Evolutionary conservation across 2,797 vertebrate genomes (phyloP), one percentile per base, ranked within the genome.

Genomic region (Siniperca obscura): DNA sequence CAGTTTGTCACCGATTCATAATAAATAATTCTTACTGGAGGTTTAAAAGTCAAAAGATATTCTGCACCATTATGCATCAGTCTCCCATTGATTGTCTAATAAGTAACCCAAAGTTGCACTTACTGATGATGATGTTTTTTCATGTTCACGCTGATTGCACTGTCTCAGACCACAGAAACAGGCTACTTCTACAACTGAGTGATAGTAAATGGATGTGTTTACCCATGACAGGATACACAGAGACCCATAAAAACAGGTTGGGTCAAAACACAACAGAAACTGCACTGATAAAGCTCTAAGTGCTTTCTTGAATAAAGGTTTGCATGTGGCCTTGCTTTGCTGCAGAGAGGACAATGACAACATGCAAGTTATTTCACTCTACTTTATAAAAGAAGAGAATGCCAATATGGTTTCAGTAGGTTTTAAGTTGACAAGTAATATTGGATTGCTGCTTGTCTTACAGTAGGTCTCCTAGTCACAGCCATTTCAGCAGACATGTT

Each of bases 401-500:
- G 82, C 80, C 86, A 87, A 74, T 66, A 72, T 27, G 61, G 76
- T 85, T 87, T 85, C 74, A 86, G 85, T 70, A 44, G 70, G 79
- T 87, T 91, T 91, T 86, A 89, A 84, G 70, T 86, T 92, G 86
- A 91, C 91, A 92, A 88, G 85, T 85, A 81, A 92, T 72, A 88
- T 80, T 88, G 87, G 92, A 94, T 90, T 89, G 81, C 87, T 77
- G 88, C 88, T 93, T 83, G 85, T 91, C 87, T 91, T 93, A 93
- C 91, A 92, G 90, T 91, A 92, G 90, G 87, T 95, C 93, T 95
- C 91, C 85, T 89, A 90, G 93, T 91, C 91, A 86, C 88, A 83
- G 92, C 93, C 90, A 92, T 94, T 94, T 93, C 85, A 90, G 91
- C 90, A 93, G 93, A 94, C 93, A 91, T 90, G 93, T 90, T 93